phyloP scores from a whole-genome alignment of 2,113 vertebrate genomes.

The Colinus virginianus region DNA sequence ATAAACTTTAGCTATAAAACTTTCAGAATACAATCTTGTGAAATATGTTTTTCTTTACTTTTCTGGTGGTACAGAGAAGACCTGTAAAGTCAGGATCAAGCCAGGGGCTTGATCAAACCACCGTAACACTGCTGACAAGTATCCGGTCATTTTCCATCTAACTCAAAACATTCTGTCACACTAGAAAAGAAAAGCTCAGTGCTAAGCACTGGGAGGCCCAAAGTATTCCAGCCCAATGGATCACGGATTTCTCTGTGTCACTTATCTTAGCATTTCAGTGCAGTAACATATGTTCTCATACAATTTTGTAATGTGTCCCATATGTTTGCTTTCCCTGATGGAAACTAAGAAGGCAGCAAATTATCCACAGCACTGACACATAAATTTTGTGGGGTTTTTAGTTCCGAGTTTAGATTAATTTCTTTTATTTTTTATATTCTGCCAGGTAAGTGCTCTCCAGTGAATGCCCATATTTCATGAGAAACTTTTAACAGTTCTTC shows the following conservation, averaged over 20 bases:
- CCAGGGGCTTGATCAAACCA: not conserved
- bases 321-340: conserved; percentile 27
- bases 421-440: not conserved
- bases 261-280: not conserved
- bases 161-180: conserved; percentile 7
- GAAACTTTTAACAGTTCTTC: not conserved
- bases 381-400: not conserved
- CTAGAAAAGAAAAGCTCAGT: conserved; percentile 7
- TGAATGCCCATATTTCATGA: not conserved
- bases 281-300: not conserved
- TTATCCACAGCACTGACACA: conserved; percentile 20
- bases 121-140: conserved; percentile 6
- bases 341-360: conserved; percentile 8
- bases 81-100: not conserved
- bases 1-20: conserved; percentile 12
- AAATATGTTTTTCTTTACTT: conserved; percentile 15
- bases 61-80: conserved; percentile 16
- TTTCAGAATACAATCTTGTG: not conserved
- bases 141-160: conserved; percentile 2
- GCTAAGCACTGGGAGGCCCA: not conserved
- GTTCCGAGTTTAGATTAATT: not conserved
- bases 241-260: not conserved
- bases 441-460: not conserved
- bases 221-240: not conserved
- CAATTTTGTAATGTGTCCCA: conserved; percentile 6